Percentiles rank a stretch among this genome's conserved stretches.
These are phyloP conservation scores for Oryctes rhinoceros DNA, from an alignment of 1,140 invertebrate genomes.

Conservation along the genomic window DNA sequence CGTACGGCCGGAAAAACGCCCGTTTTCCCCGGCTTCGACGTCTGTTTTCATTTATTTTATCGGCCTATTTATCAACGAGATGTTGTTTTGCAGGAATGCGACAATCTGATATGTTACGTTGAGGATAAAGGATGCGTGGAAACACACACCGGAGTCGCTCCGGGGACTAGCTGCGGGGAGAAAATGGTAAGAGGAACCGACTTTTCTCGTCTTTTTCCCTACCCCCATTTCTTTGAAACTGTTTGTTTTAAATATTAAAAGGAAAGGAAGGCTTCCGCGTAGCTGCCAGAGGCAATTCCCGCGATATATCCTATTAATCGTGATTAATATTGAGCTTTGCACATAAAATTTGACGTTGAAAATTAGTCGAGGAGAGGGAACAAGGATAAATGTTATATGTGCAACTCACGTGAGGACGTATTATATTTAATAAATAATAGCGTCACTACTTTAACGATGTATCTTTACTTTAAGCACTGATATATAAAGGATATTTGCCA, in stretches of 20 bases:
- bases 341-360: neutral
- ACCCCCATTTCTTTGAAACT: neutral
- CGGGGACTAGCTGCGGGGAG: slow-evolving; percentile 68
- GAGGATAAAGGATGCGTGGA: slow-evolving; percentile 63
- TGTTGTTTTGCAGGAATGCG: slow-evolving; percentile 48
- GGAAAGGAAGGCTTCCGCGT: neutral
- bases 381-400: too few relatives aligned
- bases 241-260: slow-evolving; percentile 30
- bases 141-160: slow-evolving; percentile 66
- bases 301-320: slow-evolving; percentile 2
- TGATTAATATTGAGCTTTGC: neutral
- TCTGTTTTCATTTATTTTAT: slow-evolving; percentile 39
- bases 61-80: slow-evolving; percentile 25
- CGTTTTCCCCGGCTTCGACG: neutral
- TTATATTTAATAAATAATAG: too few relatives aligned
- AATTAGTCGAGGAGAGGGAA: too few relatives aligned
- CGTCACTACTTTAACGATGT: too few relatives aligned
- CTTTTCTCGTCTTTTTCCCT: too few relatives aligned
- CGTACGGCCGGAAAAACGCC: neutral
- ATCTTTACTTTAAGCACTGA: too few relatives aligned
- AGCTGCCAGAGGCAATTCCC: neutral
- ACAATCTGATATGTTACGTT: slow-evolving; percentile 61
- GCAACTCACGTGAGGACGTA: too few relatives aligned
- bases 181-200: slow-evolving; percentile 51
- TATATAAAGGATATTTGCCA: too few relatives aligned